These are phyloP conservation scores for Pomacea canaliculata DNA, from an alignment of 2,888 invertebrate genomes.

Conservation along the genomic window DNA sequence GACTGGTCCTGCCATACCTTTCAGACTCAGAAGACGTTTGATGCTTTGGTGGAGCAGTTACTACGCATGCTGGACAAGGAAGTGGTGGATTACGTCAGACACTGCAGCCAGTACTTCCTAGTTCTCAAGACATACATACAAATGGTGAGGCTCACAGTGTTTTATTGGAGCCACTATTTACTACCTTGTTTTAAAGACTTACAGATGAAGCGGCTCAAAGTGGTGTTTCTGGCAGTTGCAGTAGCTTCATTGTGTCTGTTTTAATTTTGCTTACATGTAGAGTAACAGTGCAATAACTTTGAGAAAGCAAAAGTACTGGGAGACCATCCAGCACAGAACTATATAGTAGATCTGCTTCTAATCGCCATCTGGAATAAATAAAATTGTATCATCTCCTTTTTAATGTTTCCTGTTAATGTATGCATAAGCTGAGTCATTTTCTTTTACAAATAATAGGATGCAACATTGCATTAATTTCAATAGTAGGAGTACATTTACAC, in stretches of 20 bases:
- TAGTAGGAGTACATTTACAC: no score
- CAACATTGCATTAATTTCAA: no score
- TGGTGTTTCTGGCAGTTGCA: background rate
- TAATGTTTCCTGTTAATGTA: no score
- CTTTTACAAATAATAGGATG: no score
- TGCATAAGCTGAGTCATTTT: no score
- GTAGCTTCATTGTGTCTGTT: background rate
- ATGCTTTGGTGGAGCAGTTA: constrained; percentile 64
- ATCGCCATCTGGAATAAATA: no score
- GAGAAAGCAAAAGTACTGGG: no score
- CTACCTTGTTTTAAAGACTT: constrained; percentile 1
- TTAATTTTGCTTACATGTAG: no score
- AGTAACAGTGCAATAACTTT: no score
- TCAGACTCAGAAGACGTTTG: constrained; percentile 61
- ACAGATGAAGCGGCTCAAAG: background rate
- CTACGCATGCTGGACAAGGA: constrained; percentile 69
- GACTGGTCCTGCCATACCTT: background rate
- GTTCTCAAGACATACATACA: constrained; percentile 69
- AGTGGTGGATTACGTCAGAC: constrained; percentile 70
- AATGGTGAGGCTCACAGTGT: constrained; percentile 60
- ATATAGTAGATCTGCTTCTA: no score
- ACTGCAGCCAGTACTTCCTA: constrained; percentile 70
- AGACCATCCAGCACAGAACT: no score
- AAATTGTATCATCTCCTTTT: no score
- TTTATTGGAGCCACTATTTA: background rate